Percentiles rank a stretch among this genome's conserved stretches.
Evolutionary conservation across 2,797 vertebrate species (phyloP).

Genomic region (Ptychadena robeensis): DNA sequence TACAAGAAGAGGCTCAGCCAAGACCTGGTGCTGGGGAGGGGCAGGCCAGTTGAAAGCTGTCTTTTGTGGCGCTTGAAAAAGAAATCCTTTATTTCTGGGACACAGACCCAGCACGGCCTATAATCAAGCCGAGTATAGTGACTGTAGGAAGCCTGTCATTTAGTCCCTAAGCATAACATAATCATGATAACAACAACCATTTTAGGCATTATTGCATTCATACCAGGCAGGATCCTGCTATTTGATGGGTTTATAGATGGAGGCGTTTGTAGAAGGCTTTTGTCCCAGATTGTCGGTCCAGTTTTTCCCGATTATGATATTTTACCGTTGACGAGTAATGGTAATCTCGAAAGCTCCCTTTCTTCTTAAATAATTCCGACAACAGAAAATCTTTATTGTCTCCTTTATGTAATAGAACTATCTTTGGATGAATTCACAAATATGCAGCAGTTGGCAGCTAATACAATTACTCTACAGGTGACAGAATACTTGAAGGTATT

Average conservation of each 20-base stretch:
- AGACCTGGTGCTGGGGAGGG: slow-evolving; percentile 63
- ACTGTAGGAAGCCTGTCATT: slow-evolving; percentile 48
- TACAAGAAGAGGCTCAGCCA: slow-evolving; percentile 51
- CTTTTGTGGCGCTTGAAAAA: slow-evolving; percentile 31
- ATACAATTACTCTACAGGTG: too few relatives aligned
- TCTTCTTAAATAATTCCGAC: not conserved
- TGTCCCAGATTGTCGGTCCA: not conserved
- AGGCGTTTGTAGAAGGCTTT: slow-evolving; percentile 4
- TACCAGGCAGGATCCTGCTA: slow-evolving; percentile 24
- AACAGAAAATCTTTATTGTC: not conserved
- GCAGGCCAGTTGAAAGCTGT: slow-evolving; percentile 23
- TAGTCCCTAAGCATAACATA: slow-evolving; percentile 18
- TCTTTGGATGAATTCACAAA: too few relatives aligned
- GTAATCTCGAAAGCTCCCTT: not conserved
- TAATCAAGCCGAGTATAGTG: slow-evolving; percentile 40
- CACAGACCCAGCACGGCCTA: slow-evolving; percentile 19
- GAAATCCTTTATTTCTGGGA: slow-evolving; percentile 44
- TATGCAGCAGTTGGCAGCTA: too few relatives aligned
- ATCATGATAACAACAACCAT: slow-evolving; percentile 27
- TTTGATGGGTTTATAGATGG: slow-evolving; percentile 17
- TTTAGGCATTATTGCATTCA: slow-evolving; percentile 57
- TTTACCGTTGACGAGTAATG: not conserved
- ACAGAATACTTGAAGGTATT: too few relatives aligned
- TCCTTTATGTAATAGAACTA: too few relatives aligned
- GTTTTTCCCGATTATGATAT: not conserved